Conservation (phyloP, 2,888 invertebrate genomes). For the Tetropium fuscum region DNA sequence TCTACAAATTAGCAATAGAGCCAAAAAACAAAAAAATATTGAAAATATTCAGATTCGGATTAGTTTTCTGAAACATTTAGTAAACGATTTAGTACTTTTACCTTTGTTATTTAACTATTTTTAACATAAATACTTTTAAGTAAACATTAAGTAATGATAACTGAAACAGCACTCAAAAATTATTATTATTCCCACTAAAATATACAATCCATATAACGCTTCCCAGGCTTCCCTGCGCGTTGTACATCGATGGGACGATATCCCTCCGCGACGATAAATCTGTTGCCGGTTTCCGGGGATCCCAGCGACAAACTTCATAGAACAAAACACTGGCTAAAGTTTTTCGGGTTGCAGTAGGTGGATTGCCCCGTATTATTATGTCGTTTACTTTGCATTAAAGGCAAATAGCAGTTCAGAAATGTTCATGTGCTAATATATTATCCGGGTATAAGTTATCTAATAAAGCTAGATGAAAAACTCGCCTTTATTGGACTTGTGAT, state of each 20-base stretch:
- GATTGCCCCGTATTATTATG: constrained; percentile 32
- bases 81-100: too few relatives aligned
- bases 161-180: too few relatives aligned
- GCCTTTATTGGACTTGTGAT: too few relatives aligned
- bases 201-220: too few relatives aligned
- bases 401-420: constrained; percentile 24
- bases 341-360: constrained; percentile 34
- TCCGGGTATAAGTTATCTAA: constrained; percentile 15
- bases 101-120: too few relatives aligned
- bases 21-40: too few relatives aligned
- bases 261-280: constrained; percentile 9
- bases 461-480: constrained; percentile 20
- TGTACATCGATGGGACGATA: neutral
- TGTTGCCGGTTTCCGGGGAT: constrained; percentile 7
- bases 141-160: too few relatives aligned
- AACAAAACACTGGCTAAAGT: constrained; percentile 29
- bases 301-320: constrained; percentile 26
- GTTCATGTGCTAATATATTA: constrained; percentile 20
- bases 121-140: too few relatives aligned
- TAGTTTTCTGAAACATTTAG: too few relatives aligned
- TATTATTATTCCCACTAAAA: too few relatives aligned
- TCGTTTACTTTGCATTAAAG: constrained; percentile 37
- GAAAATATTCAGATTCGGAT: too few relatives aligned
- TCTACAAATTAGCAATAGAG: too few relatives aligned
- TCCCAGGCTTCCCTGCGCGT: neutral